Conservation (phyloP, 2,797 vertebrate genomes). For the Danionella dracula region DNA sequence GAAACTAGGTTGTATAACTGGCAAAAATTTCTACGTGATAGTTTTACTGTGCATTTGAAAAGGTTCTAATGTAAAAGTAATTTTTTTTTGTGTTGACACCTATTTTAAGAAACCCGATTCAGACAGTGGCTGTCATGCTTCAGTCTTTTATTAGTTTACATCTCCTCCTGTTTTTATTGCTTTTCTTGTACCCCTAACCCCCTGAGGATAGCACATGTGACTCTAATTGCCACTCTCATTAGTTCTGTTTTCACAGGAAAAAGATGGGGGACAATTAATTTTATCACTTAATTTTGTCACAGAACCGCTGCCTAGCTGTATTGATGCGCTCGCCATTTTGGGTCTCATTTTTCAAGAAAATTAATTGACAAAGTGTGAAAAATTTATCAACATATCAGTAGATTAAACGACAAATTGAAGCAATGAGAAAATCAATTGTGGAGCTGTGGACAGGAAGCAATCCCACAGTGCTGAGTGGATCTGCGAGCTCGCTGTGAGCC, state of each 20-base stretch:
- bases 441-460: constrained; percentile 60
- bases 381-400: constrained; percentile 81
- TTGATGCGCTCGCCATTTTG: constrained; percentile 66
- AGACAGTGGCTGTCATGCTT: constrained; percentile 2
- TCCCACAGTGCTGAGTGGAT: constrained; percentile 40
- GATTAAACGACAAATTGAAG: constrained; percentile 81
- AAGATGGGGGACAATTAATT: constrained; percentile 76
- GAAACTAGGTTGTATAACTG: too few relatives aligned
- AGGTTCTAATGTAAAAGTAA: too few relatives aligned
- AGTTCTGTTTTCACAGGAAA: constrained; percentile 76
- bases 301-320: constrained; percentile 61
- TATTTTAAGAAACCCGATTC: constrained; percentile 3
- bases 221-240: constrained; percentile 80
- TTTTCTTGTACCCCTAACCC: constrained; percentile 48
- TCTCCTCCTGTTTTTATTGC: constrained; percentile 59
- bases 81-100: too few relatives aligned
- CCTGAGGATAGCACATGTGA: constrained; percentile 71
- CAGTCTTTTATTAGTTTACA: constrained; percentile 13
- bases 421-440: constrained; percentile 81
- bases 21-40: too few relatives aligned
- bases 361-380: constrained; percentile 78
- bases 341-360: constrained; percentile 74
- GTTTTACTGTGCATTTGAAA: too few relatives aligned
- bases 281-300: constrained; percentile 80
- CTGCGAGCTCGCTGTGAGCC: constrained; percentile 62